Conservation (phyloP, 2,797 vertebrate species). For the Dicrostonyx torquatus region DNA sequence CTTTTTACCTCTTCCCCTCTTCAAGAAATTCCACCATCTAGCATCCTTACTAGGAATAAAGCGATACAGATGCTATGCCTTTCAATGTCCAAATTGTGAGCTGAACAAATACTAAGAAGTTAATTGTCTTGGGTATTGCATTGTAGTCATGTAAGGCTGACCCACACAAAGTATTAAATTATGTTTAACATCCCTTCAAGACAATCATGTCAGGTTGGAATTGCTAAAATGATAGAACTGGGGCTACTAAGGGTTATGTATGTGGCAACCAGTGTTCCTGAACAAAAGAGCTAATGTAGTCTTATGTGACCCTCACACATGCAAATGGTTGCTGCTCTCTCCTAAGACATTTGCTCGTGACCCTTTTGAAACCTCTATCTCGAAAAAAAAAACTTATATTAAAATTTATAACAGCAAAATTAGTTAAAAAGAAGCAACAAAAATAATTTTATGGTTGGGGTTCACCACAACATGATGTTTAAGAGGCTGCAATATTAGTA, state of each 20-base stretch:
- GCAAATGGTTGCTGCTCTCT: background rate
- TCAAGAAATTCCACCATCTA: background rate
- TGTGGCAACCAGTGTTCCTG: background rate
- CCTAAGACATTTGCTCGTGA: background rate
- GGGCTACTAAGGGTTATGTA: background rate
- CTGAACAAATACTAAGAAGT: background rate
- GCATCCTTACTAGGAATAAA: background rate
- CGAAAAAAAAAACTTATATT: background rate
- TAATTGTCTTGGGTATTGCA: background rate
- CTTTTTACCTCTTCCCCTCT: background rate
- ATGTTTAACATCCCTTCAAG: background rate
- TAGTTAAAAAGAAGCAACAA: background rate
- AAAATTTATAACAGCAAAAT: background rate
- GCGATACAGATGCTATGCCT: background rate
- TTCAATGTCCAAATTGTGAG: background rate
- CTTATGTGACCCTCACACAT: background rate
- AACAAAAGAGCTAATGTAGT: background rate
- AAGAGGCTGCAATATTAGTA: background rate
- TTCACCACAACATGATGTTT: background rate
- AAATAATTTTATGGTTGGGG: background rate
- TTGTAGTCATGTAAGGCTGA: background rate
- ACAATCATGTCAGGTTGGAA: background rate
- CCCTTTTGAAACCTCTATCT: background rate
- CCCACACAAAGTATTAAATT: background rate
- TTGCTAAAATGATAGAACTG: slow-evolving; percentile 47